Evolutionary conservation across 2,797 vertebrate species (phyloP).

Genomic region (Squalus acanthias): DNA sequence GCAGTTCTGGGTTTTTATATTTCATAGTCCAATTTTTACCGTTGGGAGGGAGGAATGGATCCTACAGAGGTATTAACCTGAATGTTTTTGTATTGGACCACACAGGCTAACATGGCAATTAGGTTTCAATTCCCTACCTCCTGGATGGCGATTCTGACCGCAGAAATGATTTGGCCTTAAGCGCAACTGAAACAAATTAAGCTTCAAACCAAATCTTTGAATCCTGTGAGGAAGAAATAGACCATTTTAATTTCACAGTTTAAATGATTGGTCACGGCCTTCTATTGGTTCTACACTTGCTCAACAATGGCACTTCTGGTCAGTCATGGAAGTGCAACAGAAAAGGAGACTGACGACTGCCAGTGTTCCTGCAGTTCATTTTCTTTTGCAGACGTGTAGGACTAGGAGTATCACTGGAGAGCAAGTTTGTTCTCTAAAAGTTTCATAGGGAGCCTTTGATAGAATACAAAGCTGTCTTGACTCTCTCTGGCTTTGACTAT

Average conservation of each 20-base stretch:
- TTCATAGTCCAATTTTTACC: no score
- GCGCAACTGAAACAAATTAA: constrained; percentile 17
- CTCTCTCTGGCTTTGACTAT: neutral
- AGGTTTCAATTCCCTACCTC: neutral
- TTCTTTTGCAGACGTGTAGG: neutral
- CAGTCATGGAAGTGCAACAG: neutral
- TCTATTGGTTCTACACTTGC: neutral
- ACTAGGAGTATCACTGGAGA: neutral
- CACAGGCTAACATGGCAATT: neutral
- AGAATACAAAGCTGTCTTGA: neutral
- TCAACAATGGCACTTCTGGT: neutral
- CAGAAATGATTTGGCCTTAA: neutral
- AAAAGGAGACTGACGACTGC: neutral
- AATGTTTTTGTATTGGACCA: neutral
- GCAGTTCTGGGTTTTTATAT: no score
- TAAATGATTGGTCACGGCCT: constrained; percentile 26
- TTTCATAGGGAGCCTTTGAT: neutral
- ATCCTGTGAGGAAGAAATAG: constrained; percentile 19
- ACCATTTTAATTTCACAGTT: constrained; percentile 26
- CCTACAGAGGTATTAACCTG: neutral
- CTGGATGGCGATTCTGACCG: neutral
- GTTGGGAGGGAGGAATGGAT: no score
- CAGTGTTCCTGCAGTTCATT: neutral
- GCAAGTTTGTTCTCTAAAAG: neutral
- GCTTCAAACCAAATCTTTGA: constrained; percentile 14